These are phyloP conservation scores for Tupaia tana DNA, from an alignment of 2,113 vertebrate species.

Conservation along the genomic window DNA sequence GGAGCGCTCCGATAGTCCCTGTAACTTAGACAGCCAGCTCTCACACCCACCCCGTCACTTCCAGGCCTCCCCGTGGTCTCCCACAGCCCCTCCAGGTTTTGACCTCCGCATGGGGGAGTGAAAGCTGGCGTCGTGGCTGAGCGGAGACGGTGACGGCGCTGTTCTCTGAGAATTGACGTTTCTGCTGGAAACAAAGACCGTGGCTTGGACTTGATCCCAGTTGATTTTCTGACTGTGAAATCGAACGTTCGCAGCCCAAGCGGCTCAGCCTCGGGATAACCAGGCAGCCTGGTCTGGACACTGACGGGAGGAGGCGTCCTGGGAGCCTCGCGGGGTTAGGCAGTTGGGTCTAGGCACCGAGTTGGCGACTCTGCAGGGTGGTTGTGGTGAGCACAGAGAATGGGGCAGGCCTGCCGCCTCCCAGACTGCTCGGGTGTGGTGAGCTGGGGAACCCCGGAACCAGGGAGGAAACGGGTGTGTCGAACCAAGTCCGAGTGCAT, in stretches of 20 bases:
- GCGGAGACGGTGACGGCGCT: not conserved
- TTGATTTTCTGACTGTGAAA: not conserved
- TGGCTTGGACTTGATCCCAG: not conserved
- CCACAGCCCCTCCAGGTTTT: not conserved
- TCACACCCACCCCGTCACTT: not conserved
- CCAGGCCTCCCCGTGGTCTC: not conserved
- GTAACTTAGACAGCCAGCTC: too few species aligned
- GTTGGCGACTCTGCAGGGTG: too few species aligned
- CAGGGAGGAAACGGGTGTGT: rapidly evolving
- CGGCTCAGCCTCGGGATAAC: too few species aligned
- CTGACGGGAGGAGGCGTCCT: not conserved
- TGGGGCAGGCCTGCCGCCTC: not conserved
- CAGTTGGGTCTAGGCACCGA: not conserved
- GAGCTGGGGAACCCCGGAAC: not conserved
- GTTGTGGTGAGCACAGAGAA: not conserved
- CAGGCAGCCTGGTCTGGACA: not conserved
- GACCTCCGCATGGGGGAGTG: not conserved
- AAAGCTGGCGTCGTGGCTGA: not conserved
- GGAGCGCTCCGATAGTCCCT: not conserved
- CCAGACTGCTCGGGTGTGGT: rapidly evolving
- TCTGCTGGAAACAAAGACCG: not conserved
- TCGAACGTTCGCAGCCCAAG: not conserved
- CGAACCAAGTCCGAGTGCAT: not conserved
- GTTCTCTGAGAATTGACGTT: not conserved
- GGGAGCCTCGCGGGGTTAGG: not conserved